Evolutionary conservation across 2,888 invertebrate genomes (phyloP).

Genomic region (Platypus cylindrus): DNA sequence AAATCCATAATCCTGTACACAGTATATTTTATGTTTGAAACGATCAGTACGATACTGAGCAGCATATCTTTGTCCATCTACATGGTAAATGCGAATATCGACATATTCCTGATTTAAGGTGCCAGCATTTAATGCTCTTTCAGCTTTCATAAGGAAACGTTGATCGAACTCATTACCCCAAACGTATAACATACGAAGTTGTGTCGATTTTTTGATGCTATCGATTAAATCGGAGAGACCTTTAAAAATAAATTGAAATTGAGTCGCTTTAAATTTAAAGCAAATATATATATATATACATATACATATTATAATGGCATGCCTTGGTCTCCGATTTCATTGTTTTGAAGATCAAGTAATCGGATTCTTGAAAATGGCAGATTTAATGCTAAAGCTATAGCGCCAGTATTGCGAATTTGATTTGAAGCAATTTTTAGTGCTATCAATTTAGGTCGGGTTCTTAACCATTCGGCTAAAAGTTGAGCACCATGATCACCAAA

Average conservation of each 20-base stretch:
- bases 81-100: conserved; percentile 35
- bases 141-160: conserved; percentile 26
- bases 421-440: conserved; percentile 45
- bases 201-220: conserved; percentile 42
- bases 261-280: background rate
- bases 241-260: conserved; percentile 4
- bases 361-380: conserved; percentile 46
- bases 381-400: conserved; percentile 37
- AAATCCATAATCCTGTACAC: conserved; percentile 38
- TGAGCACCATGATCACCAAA: conserved; percentile 48
- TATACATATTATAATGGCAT: background rate
- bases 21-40: conserved; percentile 44
- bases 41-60: conserved; percentile 35
- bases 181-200: conserved; percentile 31
- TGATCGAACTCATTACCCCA: conserved; percentile 35
- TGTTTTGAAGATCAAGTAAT: conserved; percentile 44
- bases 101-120: conserved; percentile 34
- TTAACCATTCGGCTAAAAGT: conserved; percentile 41
- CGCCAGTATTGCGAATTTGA: conserved; percentile 43
- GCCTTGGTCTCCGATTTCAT: conserved; percentile 42
- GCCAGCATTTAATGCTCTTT: conserved; percentile 31
- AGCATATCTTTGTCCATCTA: conserved; percentile 30
- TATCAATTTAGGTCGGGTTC: conserved; percentile 37
- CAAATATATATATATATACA: background rate
- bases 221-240: conserved; percentile 40